Percentiles rank a stretch among this genome's conserved stretches.
phyloP scores from a whole-genome alignment of 2,113 vertebrate genomes.

The Oryzias woworae region DNA sequence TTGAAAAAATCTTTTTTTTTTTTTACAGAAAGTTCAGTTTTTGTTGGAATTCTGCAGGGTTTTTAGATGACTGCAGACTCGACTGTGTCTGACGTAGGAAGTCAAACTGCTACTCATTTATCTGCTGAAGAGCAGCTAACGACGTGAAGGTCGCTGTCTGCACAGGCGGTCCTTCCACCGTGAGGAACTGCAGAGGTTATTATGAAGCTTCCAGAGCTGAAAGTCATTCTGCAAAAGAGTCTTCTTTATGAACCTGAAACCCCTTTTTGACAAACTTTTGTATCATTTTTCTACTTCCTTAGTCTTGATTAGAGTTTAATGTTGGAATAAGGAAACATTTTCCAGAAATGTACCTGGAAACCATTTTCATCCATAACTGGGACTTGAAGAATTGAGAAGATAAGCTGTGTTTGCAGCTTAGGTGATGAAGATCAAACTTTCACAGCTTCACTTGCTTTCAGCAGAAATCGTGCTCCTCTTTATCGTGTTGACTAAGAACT shows the following conservation, averaged over 20 bases:
- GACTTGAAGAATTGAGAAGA: too few species aligned
- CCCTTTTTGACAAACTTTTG: neutral
- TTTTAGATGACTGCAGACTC: slow-evolving; percentile 53
- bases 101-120: slow-evolving; percentile 15
- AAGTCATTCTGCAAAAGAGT: too few species aligned
- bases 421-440: neutral
- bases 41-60: slow-evolving; percentile 45
- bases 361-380: neutral
- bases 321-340: neutral
- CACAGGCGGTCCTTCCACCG: neutral
- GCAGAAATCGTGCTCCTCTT: neutral
- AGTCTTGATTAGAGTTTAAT: neutral
- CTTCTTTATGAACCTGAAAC: too few species aligned
- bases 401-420: neutral
- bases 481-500: slow-evolving; percentile 23
- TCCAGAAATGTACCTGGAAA: neutral
- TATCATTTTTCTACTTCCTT: neutral
- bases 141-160: neutral
- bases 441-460: neutral
- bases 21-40: slow-evolving; percentile 27
- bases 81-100: slow-evolving; percentile 11
- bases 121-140: slow-evolving; percentile 8
- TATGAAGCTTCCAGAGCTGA: too few species aligned
- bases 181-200: too few species aligned
- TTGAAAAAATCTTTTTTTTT: slow-evolving; percentile 50